These are phyloP conservation scores for Megalopta genalis DNA, from an alignment of 1,140 invertebrate species.

Conservation along the genomic window DNA sequence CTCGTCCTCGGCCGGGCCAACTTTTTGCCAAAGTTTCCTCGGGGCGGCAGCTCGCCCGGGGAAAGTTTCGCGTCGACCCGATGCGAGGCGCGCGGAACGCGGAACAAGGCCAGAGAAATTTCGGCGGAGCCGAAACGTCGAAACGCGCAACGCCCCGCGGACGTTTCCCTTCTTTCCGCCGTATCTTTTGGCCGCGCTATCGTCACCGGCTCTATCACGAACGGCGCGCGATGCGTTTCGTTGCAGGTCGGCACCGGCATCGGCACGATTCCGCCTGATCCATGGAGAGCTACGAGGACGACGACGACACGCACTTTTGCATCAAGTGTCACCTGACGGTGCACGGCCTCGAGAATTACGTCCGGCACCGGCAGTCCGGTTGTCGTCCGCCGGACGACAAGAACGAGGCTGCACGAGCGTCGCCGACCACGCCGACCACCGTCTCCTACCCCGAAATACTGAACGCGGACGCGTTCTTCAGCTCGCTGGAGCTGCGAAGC, in stretches of 20 bases:
- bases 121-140: background rate
- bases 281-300: conserved; percentile 82
- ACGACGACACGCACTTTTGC: conserved; percentile 91
- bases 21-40: conserved; percentile 9
- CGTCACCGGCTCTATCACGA: no score
- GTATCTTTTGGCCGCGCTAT: no score
- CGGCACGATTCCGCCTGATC: background rate
- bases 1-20: background rate
- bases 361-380: conserved; percentile 87
- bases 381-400: conserved; percentile 76
- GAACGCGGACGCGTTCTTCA: conserved; percentile 92
- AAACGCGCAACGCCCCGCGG: background rate
- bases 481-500: conserved; percentile 90
- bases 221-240: background rate
- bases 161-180: background rate
- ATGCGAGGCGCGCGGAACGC: background rate
- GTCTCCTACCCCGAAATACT: conserved; percentile 80
- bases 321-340: conserved; percentile 91
- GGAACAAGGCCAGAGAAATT: background rate
- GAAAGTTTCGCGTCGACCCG: background rate
- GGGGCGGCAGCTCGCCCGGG: background rate
- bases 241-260: background rate
- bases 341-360: conserved; percentile 89
- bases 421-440: conserved; percentile 67
- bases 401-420: conserved; percentile 66